phyloP scores from a whole-genome alignment of 2,113 vertebrate genomes.

The Crotalus horridus region DNA sequence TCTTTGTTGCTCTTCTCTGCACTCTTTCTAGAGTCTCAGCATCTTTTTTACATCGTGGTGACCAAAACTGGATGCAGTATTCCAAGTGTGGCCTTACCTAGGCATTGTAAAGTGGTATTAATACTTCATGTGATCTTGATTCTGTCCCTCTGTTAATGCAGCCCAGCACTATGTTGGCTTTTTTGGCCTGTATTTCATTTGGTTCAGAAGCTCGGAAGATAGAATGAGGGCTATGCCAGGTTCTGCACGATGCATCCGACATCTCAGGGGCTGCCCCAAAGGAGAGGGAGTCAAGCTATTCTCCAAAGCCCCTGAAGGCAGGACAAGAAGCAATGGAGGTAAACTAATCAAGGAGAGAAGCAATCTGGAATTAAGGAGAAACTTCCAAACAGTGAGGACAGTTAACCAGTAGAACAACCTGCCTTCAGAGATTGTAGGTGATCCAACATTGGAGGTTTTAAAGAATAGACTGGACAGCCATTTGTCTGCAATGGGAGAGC shows the following conservation, averaged over 20 bases:
- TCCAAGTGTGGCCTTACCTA: neutral
- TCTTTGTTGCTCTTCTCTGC: neutral
- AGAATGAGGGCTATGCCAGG: no score
- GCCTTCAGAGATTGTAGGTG: rapidly evolving
- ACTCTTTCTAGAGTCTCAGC: neutral
- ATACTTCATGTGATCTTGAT: no score
- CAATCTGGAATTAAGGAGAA: neutral
- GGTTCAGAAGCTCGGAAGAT: neutral
- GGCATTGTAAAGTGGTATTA: no score
- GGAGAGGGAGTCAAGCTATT: neutral
- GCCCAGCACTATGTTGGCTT: no score
- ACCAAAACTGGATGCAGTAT: neutral
- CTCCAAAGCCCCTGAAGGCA: no score
- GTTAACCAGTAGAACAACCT: neutral
- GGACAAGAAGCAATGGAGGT: no score
- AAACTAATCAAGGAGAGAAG: no score
- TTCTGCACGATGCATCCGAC: neutral
- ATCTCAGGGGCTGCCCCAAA: neutral
- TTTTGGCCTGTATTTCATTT: neutral
- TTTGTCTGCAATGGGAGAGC: neutral
- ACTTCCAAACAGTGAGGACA: neutral
- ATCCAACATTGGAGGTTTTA: neutral
- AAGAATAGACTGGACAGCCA: neutral
- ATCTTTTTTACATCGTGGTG: neutral
- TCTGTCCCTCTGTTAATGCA: no score